Evolutionary conservation across 2,113 vertebrate species (phyloP), one percentile per base, ranked within the genome.

Genomic region (Cynocephalus volans): DNA sequence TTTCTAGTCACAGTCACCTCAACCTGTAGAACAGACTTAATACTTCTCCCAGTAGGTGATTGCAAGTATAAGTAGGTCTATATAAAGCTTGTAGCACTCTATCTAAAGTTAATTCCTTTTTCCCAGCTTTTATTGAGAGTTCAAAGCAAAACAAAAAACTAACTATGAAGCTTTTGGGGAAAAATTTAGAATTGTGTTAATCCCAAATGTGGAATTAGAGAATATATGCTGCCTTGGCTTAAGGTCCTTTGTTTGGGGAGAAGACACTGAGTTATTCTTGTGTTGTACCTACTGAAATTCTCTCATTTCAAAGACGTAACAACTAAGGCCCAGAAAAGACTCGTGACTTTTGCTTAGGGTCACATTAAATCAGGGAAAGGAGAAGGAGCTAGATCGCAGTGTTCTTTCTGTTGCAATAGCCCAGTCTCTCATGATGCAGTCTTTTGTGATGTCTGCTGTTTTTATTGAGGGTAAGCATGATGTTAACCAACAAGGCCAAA

Each of bases 181-280:
- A 80, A 95, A 83, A 76, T 21, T 6, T 56, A 48, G 31, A 18
- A 93, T 58, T 33, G 28, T 5, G 6, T 62, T 80, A 60, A 88
- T 70, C 28, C 0, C 58, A 72, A 81, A 87, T 28, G 8, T 15
- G n/a, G 48, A 69, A 65, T n/a, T 70, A 88, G 14, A 64, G 1
- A 9, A 0, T 3, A 8, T 45, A 62, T 26, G 4, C 3, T 23
- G 6, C 7, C 1, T 76, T 60, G 5, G 18, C 24, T 69, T 73
- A 65, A 52, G 4, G n/a, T 73, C 12, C 1, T 60, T 26, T 79
- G 8, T 19, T 28, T 67, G 10, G 1, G 12, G 18, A 41, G 3
- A 23, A 23, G 21, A 69, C 19, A 21, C 10, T 52, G 56, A 24
- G 24, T 96, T 77, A 24, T 60, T 88, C 6, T 88, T 41, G 5